phyloP scores from a whole-genome alignment of 2,797 vertebrate genomes.

The Phalloptychus januarius region DNA sequence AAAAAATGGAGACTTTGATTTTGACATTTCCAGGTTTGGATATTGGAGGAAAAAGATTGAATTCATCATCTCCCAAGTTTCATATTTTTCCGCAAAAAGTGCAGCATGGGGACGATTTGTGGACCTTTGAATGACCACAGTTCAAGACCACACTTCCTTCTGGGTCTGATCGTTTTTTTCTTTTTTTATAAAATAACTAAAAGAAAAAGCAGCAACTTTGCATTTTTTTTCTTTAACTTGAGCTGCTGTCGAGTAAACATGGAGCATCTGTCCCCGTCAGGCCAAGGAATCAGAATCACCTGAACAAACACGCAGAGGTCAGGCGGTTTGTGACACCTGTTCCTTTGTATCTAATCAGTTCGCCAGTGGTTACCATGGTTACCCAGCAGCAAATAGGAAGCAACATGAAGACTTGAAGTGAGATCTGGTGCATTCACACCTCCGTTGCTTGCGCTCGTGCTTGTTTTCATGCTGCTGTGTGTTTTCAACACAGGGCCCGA shows the following conservation, averaged over 20 bases:
- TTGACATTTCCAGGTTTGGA: neutral
- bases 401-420: neutral
- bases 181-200: neutral
- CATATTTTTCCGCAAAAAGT: too few relatives aligned
- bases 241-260: neutral
- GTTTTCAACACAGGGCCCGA: neutral
- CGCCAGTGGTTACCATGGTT: conserved; percentile 32
- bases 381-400: conserved; percentile 23
- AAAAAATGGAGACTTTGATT: neutral
- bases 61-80: too few relatives aligned
- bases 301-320: conserved; percentile 9
- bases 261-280: neutral
- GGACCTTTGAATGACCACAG: neutral
- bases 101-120: neutral
- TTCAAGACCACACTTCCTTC: neutral
- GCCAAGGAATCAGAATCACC: neutral
- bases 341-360: conserved; percentile 10
- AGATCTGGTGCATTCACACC: neutral
- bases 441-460: neutral
- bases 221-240: neutral
- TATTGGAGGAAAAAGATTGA: neutral
- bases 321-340: conserved; percentile 13
- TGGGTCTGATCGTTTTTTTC: neutral
- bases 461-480: neutral
- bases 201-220: neutral